Evolutionary conservation across 2,888 invertebrate genomes (phyloP).

Genomic region (Drosophila yooni): DNA sequence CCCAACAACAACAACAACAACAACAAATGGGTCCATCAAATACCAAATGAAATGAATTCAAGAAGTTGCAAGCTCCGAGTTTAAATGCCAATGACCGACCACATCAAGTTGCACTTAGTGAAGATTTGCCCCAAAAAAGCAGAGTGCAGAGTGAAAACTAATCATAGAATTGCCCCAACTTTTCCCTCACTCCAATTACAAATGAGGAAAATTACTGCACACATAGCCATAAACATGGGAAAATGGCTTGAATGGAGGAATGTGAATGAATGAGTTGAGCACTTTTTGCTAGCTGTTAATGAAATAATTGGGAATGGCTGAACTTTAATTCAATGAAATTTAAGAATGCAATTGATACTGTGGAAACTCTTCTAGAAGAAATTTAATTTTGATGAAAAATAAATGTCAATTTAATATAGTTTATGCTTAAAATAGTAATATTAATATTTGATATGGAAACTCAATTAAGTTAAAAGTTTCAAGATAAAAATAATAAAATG

Average conservation of each 20-base stretch:
- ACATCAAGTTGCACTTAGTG: slow-evolving; percentile 48
- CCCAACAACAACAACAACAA: slow-evolving; percentile 26
- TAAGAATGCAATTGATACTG: neutral
- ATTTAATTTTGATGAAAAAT: neutral
- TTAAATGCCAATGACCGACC: slow-evolving; percentile 65
- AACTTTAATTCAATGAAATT: neutral
- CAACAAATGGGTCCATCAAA: slow-evolving; percentile 50
- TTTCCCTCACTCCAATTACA: slow-evolving; percentile 18
- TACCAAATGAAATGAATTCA: slow-evolving; percentile 63
- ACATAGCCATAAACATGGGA: slow-evolving; percentile 1
- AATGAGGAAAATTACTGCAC: slow-evolving; percentile 8
- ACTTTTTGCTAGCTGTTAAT: neutral
- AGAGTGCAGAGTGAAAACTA: slow-evolving; percentile 54
- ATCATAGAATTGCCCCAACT: slow-evolving; percentile 50
- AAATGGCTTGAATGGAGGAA: slow-evolving; percentile 11
- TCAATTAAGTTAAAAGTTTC: neutral
- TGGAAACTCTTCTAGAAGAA: neutral
- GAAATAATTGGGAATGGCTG: neutral
- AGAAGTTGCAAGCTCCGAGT: slow-evolving; percentile 50
- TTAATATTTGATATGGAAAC: neutral
- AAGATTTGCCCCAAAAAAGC: slow-evolving; percentile 11
- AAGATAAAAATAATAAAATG: neutral
- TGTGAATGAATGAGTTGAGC: slow-evolving; percentile 9
- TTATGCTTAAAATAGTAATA: neutral
- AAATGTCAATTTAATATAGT: neutral